phyloP scores from a whole-genome alignment of 2,888 invertebrate genomes.

The Homarus gammarus region DNA sequence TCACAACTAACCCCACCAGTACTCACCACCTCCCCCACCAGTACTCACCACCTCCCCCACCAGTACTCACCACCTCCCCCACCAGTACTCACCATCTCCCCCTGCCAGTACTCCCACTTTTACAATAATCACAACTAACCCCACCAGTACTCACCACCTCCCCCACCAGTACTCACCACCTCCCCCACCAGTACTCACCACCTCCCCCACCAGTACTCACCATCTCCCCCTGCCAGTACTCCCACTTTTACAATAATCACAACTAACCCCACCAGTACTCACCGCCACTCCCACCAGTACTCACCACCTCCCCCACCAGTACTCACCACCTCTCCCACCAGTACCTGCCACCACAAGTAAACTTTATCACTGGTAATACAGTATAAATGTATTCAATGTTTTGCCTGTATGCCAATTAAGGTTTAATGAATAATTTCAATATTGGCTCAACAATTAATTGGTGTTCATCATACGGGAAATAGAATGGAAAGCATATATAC shows the following conservation, averaged over 20 bases:
- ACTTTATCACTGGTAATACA: slow-evolving; percentile 9
- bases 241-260: not conserved
- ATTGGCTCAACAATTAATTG: slow-evolving; percentile 39
- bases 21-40: not conserved
- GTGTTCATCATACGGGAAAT: slow-evolving; percentile 40
- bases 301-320: not conserved
- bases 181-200: not conserved
- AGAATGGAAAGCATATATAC: slow-evolving; percentile 37
- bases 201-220: not conserved
- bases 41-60: not conserved
- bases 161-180: not conserved
- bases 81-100: not conserved
- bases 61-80: not conserved
- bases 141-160: not conserved
- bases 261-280: not conserved
- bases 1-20: not conserved
- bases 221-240: not conserved
- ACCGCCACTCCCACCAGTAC: not conserved
- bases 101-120: not conserved
- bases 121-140: not conserved
- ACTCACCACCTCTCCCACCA: not conserved
- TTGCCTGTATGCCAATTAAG: slow-evolving; percentile 29
- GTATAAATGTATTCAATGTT: slow-evolving; percentile 30
- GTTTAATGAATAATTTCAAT: slow-evolving; percentile 48
- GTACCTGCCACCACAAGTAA: not conserved